Evolutionary conservation across 2,888 invertebrate genomes (phyloP).

Genomic region (Lucinisca nassula): DNA sequence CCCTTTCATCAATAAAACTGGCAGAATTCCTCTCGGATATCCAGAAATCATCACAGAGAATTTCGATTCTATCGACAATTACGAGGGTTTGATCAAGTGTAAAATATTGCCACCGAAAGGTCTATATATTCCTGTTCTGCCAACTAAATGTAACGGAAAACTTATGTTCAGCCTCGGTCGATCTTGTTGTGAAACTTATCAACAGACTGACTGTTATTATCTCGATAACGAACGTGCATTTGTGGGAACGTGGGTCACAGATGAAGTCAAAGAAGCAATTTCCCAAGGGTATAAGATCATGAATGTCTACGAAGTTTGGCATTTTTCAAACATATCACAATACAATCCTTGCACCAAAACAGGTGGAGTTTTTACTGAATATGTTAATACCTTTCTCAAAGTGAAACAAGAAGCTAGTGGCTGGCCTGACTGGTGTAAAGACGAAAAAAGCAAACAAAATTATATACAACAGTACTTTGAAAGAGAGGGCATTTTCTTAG

Average conservation of each 20-base stretch:
- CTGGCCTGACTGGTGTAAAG: constrained; percentile 69
- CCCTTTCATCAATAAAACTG: constrained; percentile 74
- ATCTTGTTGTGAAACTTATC: too few species aligned
- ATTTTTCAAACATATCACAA: constrained; percentile 46
- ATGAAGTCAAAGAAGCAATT: constrained; percentile 26
- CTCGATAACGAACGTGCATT: constrained; percentile 31
- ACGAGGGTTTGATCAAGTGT: constrained; percentile 77
- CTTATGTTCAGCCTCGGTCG: too few species aligned
- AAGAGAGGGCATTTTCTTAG: constrained; percentile 50
- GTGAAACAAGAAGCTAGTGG: constrained; percentile 78
- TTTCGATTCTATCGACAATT: constrained; percentile 65
- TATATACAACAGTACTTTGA: constrained; percentile 62
- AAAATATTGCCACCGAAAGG: too few species aligned
- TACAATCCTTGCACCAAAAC: constrained; percentile 22
- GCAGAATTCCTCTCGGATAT: constrained; percentile 72
- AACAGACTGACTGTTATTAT: constrained; percentile 37
- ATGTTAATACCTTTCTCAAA: constrained; percentile 57
- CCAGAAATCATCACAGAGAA: too few species aligned
- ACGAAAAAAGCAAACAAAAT: constrained; percentile 62
- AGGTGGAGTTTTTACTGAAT: constrained; percentile 77
- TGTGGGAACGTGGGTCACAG: constrained; percentile 45
- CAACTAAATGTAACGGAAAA: too few species aligned
- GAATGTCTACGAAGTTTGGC: constrained; percentile 58
- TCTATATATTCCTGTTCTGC: constrained; percentile 82
- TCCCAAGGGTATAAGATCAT: constrained; percentile 44